phyloP scores from a whole-genome alignment of 2,113 vertebrate species.

The Protobothrops mucrosquamatus region DNA sequence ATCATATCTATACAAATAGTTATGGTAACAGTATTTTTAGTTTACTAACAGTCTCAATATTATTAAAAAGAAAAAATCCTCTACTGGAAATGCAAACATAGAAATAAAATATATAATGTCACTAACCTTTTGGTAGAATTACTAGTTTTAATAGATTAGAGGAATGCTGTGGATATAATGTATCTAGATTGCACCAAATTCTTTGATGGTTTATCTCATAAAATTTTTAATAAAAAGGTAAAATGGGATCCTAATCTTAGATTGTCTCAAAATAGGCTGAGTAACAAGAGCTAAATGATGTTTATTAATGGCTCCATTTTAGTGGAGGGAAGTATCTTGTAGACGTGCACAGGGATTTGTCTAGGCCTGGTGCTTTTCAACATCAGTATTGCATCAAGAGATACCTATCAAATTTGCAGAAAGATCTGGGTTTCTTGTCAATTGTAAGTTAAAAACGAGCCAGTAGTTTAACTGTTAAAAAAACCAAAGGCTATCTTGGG shows the following conservation, averaged over 20 bases:
- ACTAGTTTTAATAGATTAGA: not conserved
- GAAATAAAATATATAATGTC: not conserved
- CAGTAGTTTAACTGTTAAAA: not conserved
- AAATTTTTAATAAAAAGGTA: not conserved
- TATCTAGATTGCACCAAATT: not conserved
- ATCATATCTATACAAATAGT: not conserved
- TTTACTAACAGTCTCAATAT: not conserved
- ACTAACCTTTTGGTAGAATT: not conserved
- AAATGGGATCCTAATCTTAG: not conserved
- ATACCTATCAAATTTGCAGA: not conserved
- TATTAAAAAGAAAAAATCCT: not conserved
- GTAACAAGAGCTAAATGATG: not conserved
- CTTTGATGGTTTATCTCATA: not conserved
- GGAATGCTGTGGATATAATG: not conserved
- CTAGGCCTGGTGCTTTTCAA: not conserved
- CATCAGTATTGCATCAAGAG: not conserved
- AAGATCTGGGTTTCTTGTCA: not conserved
- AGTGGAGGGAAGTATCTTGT: not conserved
- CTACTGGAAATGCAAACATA: not conserved
- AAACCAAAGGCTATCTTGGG: not conserved
- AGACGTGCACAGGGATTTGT: not conserved
- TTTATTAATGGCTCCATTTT: not conserved
- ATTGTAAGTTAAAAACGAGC: not conserved
- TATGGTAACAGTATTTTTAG: not conserved
- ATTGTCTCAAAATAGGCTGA: not conserved